Evolutionary conservation across 2,888 invertebrate genomes (phyloP), one percentile per base, ranked within the genome.

Genomic region (Machimus rusticus): DNA sequence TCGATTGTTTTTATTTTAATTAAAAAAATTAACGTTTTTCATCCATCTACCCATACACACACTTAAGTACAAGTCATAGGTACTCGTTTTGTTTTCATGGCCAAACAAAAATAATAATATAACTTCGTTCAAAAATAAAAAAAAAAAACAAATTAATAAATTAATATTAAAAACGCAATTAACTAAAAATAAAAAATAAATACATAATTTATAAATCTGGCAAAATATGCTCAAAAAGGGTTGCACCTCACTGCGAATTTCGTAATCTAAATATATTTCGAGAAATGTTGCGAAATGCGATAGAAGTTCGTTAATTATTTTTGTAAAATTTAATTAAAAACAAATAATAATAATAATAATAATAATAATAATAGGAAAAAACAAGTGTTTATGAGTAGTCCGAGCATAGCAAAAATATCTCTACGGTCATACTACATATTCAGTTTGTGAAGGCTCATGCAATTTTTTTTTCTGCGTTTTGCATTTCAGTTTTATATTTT

Each of bases 41-140:
- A 85, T 85, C 74, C 85, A 85, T 85, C 85, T 85, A 85, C 85
- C 85, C 85, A 85, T 85, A 74, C 85, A 43, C 85, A 74, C 85
- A 85, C 46, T 85, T 85, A 85, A 85, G 51, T 39, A 55, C 28
- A 57, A 82, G 28, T 51, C 16, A 81, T 46, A 81, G 5, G 34
- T 55, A 82, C n/a, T 82, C 16, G 23, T 55, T 31, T 55, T 23
- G 19, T 55, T 55, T 51, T 66, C 66, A 66, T 66, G 66, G 28
- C 66, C 8, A 66, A 66, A 66, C 12, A 66, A 66, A 66, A n/a
- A 55, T 55, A 19, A 66, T 12, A 66, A 66, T 39, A 39, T 12
- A 66, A 66, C 4, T 66, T 81, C 28, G 16, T 57, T 82, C 31
- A 37, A 51, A 82, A 57, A 4, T n/a, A 34, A 37, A 82, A n/a